Evolutionary conservation across 2,888 invertebrate species (phyloP), one percentile per base, ranked within the genome.

Genomic region (Diadegma fenestrale): DNA sequence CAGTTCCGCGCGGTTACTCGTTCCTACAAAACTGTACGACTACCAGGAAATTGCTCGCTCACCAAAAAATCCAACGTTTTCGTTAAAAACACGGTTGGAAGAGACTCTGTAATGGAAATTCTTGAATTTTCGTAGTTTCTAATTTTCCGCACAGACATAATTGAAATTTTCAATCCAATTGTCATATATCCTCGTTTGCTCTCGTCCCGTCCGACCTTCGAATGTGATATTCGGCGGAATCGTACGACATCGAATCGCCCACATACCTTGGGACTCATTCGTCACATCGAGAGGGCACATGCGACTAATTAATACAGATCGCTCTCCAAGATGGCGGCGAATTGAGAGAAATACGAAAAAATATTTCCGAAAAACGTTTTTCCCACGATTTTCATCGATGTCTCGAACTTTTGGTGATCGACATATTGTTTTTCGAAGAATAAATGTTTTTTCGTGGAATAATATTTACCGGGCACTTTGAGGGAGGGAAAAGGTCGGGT

Each of bases 261-360:
- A 41, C 76, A 73, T 58, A 80, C 80, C 84, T 77, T 72, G 87
- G 85, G 87, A 87, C 80, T 82, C 85, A 87, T 87, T 54, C 71
- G 85, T 87, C 85, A 87, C 72, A 78, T 54, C 64, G 64, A 69
- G 72, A 80, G 80, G 69, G 72, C 81, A 79, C 54, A 64, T 37
- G 37, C 79, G 82, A 87, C 81, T 85, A 87, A 87, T 87, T 87
- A 87, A 86, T 87, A 87, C 72, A 83, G 87, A 87, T 79, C 80
- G 64, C 43, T 26, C 48, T 26, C 63, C 14, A 51, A 68, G 73
- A 64, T 82, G 43, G 58, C 12, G 19, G 51, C 26, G 77, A 33
- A 2, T 41, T 5, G 30, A 17, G 66, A 48, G 66, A 54, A 69
- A 73, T 71, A 76, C 87, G 85, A 87, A 81, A 81, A 85, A 37